These are phyloP conservation scores for Ochotona princeps DNA, from an alignment of 2,113 vertebrate species.

Conservation along the genomic window DNA sequence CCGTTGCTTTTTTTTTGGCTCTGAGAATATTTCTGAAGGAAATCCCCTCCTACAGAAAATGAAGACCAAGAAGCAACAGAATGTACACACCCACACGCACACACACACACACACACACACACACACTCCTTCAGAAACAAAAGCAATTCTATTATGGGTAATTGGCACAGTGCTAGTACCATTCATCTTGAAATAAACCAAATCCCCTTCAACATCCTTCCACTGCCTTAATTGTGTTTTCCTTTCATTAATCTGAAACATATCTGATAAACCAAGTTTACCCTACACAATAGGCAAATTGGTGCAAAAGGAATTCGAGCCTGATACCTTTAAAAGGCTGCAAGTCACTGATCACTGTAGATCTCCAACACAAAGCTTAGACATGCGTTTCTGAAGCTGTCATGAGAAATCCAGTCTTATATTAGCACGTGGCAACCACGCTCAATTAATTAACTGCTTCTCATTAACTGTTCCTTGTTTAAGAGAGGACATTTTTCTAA, in stretches of 20 bases:
- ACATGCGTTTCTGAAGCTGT: background rate
- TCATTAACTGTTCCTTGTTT: background rate
- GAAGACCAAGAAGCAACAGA: constrained; percentile 46
- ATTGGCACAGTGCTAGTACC: background rate
- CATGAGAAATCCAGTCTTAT: background rate
- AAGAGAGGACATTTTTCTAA: background rate
- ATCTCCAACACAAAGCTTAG: background rate
- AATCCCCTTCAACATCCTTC: background rate
- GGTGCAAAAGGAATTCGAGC: background rate
- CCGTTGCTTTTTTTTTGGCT: constrained; percentile 15
- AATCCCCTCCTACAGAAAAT: constrained; percentile 57
- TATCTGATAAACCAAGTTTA: background rate
- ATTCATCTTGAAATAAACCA: constrained; percentile 40
- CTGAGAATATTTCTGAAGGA: constrained; percentile 63
- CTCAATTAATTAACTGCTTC: constrained; percentile 32
- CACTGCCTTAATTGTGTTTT: constrained; percentile 19
- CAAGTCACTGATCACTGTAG: background rate
- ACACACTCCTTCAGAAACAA: constrained; percentile 39
- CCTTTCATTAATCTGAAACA: background rate
- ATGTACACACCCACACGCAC: background rate
- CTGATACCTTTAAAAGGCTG: background rate
- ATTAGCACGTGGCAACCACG: background rate
- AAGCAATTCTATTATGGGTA: background rate
- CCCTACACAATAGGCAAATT: background rate
- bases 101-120: too few relatives aligned